Conservation (phyloP, 2,888 invertebrate genomes). For the Stegana nigrithorax region DNA sequence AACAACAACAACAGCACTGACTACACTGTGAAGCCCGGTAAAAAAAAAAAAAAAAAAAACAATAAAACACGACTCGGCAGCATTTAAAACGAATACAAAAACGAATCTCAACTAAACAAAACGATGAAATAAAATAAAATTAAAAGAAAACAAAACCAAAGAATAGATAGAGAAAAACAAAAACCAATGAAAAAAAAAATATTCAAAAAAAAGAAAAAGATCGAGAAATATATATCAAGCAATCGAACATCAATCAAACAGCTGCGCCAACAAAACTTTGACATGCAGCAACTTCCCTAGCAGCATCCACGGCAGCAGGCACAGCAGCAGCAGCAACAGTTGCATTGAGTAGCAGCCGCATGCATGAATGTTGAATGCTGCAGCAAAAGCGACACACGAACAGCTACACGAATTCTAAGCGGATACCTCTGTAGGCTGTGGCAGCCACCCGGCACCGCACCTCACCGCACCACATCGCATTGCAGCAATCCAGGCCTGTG, state of each 20-base stretch:
- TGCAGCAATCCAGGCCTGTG: too few relatives aligned
- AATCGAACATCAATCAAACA: constrained; percentile 65
- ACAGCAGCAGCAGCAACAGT: constrained; percentile 8
- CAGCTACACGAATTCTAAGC: constrained; percentile 9
- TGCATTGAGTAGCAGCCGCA: constrained; percentile 13
- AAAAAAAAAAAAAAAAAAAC: constrained; percentile 36
- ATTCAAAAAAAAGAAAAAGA: constrained; percentile 37
- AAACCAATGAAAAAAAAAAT: constrained; percentile 28
- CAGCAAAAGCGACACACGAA: neutral
- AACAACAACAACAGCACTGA: constrained; percentile 29
- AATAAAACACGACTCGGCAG: constrained; percentile 4
- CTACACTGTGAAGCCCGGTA: too few relatives aligned
- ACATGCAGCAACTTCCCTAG: constrained; percentile 53
- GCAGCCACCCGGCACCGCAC: too few relatives aligned
- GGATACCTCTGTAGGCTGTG: too few relatives aligned
- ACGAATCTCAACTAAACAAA: too few relatives aligned
- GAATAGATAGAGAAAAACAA: constrained; percentile 33
- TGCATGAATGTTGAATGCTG: neutral
- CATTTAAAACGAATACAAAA: neutral
- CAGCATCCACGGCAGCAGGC: too few relatives aligned
- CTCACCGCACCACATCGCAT: too few relatives aligned
- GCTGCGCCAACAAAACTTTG: constrained; percentile 49
- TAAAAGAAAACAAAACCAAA: neutral
- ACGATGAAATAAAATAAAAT: neutral
- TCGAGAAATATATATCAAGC: constrained; percentile 31